A percentile compares a stretch with the other conserved stretches of the same genome.
Evolutionary conservation across 2,888 invertebrate genomes (phyloP).

Genomic region (Pammene fasciana): DNA sequence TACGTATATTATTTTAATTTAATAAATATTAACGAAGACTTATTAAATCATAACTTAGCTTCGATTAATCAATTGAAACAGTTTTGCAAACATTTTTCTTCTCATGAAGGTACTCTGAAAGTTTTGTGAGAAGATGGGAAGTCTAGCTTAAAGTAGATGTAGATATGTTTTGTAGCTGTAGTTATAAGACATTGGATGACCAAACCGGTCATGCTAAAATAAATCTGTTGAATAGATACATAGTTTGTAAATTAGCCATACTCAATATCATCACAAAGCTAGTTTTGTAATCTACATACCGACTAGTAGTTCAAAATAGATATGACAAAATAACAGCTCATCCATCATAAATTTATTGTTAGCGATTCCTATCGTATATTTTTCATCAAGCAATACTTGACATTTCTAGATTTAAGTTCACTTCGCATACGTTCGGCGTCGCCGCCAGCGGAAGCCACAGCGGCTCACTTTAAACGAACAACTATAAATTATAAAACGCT

Average conservation of each 20-base stretch:
- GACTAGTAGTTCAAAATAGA: constrained; percentile 63
- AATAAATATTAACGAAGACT: constrained; percentile 58
- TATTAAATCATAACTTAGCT: constrained; percentile 68
- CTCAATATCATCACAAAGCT: constrained; percentile 62
- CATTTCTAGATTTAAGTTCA: constrained; percentile 61
- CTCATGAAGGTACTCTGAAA: constrained; percentile 80
- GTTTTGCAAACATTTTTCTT: constrained; percentile 84
- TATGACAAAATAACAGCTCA: constrained; percentile 60
- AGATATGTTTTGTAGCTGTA: constrained; percentile 76
- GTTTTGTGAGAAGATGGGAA: constrained; percentile 80
- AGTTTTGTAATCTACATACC: constrained; percentile 62
- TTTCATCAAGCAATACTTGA: constrained; percentile 55
- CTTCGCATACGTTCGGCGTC: constrained; percentile 50
- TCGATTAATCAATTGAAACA: constrained; percentile 69
- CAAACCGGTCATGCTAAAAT: constrained; percentile 65
- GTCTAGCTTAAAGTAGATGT: constrained; percentile 78
- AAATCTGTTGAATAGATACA: constrained; percentile 61
- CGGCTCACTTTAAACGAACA: constrained; percentile 16
- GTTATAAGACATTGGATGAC: constrained; percentile 69
- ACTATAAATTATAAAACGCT: constrained; percentile 19
- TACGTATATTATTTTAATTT: constrained; percentile 59
- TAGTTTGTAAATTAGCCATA: constrained; percentile 67
- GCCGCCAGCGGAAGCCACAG: constrained; percentile 47
- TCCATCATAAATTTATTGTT: constrained; percentile 58
- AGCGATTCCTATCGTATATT: constrained; percentile 51